phyloP scores from a whole-genome alignment of 2,797 vertebrate genomes.

The Poliocrania exsul region DNA sequence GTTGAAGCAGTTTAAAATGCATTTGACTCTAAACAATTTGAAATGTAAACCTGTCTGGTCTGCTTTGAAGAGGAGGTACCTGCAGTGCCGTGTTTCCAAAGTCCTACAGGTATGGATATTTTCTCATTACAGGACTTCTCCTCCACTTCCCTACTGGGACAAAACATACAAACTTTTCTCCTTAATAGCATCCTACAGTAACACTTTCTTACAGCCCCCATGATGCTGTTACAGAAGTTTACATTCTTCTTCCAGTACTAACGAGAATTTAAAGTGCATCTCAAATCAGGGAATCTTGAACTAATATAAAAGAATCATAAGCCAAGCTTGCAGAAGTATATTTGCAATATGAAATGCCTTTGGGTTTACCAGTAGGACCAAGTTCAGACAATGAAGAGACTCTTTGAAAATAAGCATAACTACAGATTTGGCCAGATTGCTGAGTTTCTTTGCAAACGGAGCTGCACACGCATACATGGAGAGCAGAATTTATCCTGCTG shows the following conservation, averaged over 20 bases:
- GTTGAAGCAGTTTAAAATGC: conserved; percentile 25
- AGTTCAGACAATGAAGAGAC: background rate
- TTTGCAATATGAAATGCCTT: accelerated
- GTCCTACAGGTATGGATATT: background rate
- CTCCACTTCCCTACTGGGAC: background rate
- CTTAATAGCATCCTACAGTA: background rate
- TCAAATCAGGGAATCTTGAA: conserved; percentile 3
- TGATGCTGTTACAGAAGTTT: background rate
- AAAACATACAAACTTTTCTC: background rate
- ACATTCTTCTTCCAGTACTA: conserved; percentile 26
- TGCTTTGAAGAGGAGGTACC: background rate
- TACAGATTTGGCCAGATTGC: background rate
- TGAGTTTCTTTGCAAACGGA: background rate
- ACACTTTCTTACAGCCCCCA: background rate
- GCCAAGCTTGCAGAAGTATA: background rate
- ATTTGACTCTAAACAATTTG: background rate
- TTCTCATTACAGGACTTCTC: background rate
- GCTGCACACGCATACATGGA: background rate
- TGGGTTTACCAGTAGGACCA: background rate
- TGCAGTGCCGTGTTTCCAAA: background rate
- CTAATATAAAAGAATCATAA: background rate
- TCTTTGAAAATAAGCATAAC: background rate
- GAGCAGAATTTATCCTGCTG: background rate
- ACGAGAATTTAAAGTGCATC: conserved; percentile 56
- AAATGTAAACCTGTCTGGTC: conserved; percentile 21